These are phyloP conservation scores for Drosophila falleni DNA, from an alignment of 2,888 invertebrate genomes.

Conservation along the genomic window DNA sequence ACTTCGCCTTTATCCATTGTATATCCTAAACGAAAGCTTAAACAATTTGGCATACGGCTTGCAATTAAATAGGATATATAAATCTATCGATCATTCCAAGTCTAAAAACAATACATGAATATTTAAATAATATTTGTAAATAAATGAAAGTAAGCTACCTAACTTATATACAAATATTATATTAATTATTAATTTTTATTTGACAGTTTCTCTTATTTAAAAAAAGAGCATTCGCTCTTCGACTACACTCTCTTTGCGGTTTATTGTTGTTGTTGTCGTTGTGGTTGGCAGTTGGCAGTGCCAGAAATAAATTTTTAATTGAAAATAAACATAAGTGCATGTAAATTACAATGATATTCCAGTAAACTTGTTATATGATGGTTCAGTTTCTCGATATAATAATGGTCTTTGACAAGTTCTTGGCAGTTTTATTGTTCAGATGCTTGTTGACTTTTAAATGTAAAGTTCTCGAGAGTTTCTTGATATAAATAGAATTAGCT, in stretches of 20 bases:
- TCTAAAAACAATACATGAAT: no score
- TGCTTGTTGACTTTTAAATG: slow-evolving; percentile 29
- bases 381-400: background rate
- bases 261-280: background rate
- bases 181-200: no score
- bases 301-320: slow-evolving; percentile 62
- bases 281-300: slow-evolving; percentile 45
- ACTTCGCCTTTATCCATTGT: slow-evolving; percentile 32
- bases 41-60: background rate
- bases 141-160: no score
- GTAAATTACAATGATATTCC: slow-evolving; percentile 42
- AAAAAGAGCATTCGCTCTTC: slow-evolving; percentile 20
- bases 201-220: no score
- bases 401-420: slow-evolving; percentile 10
- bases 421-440: slow-evolving; percentile 30
- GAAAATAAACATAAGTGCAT: slow-evolving; percentile 69
- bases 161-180: no score
- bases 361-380: slow-evolving; percentile 17
- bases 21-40: background rate
- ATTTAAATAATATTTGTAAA: no score
- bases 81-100: background rate
- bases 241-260: background rate
- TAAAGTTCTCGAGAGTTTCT: slow-evolving; percentile 33
- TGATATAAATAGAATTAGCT: slow-evolving; percentile 14
- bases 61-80: background rate